These are phyloP conservation scores for Temnothorax rugatulus DNA, from an alignment of 2,888 invertebrate genomes.

Conservation along the genomic window DNA sequence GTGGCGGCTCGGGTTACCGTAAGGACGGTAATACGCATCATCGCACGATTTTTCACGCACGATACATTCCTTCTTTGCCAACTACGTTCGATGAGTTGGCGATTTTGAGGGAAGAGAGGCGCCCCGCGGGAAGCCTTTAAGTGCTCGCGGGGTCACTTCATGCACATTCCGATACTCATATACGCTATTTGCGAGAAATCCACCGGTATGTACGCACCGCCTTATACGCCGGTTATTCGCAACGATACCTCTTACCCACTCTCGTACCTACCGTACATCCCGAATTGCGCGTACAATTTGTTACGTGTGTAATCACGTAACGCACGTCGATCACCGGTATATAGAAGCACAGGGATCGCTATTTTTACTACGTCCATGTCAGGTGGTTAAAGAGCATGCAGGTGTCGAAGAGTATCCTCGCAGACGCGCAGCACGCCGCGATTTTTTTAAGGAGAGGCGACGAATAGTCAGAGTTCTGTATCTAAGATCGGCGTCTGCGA, in stretches of 20 bases:
- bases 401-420: slow-evolving; percentile 57
- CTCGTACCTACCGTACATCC: slow-evolving; percentile 45
- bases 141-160: not conserved
- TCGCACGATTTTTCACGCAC: slow-evolving; percentile 30
- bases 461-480: not conserved
- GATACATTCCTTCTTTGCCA: slow-evolving; percentile 63
- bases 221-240: slow-evolving; percentile 42
- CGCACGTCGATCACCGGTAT: slow-evolving; percentile 56
- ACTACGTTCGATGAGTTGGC: slow-evolving; percentile 60
- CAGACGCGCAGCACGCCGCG: slow-evolving; percentile 51
- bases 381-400: slow-evolving; percentile 62
- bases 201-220: slow-evolving; percentile 37
- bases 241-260: slow-evolving; percentile 55
- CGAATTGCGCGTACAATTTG: slow-evolving; percentile 56
- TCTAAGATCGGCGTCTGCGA: not conserved
- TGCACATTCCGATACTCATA: slow-evolving; percentile 52
- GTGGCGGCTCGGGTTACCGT: slow-evolving; percentile 17
- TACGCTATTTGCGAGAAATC: slow-evolving; percentile 52
- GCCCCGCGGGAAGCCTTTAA: not conserved
- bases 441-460: slow-evolving; percentile 20
- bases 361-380: slow-evolving; percentile 67
- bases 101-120: slow-evolving; percentile 61
- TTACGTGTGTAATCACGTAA: slow-evolving; percentile 49
- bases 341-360: slow-evolving; percentile 56
- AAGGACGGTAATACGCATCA: slow-evolving; percentile 14